phyloP scores from a whole-genome alignment of 2,797 vertebrate species.

The Cyprinella venusta region DNA sequence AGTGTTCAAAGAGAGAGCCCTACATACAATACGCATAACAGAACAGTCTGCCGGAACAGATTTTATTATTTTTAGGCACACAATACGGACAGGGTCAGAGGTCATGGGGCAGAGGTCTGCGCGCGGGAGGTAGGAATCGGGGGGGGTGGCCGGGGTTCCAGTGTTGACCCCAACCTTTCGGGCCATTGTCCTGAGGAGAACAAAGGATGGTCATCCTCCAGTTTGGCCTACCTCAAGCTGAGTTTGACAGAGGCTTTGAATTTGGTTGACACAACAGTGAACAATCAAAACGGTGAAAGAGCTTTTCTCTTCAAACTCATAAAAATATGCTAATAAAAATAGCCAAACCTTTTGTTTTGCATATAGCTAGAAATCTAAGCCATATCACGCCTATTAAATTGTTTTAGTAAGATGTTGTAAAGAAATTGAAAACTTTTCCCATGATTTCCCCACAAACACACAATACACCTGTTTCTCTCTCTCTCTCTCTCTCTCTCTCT shows the following conservation, averaged over 20 bases:
- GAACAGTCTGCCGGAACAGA: constrained; percentile 67
- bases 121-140: constrained; percentile 58
- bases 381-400: background rate
- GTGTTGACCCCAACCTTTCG: constrained; percentile 73
- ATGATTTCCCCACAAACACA: background rate
- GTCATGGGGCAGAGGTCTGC: constrained; percentile 73
- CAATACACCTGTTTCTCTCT: background rate
- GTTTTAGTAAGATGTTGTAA: background rate
- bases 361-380: background rate
- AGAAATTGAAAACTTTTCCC: background rate
- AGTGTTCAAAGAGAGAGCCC: constrained; percentile 46
- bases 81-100: constrained; percentile 77
- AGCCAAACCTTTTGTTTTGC: background rate
- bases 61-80: constrained; percentile 79
- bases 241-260: constrained; percentile 65
- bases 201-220: constrained; percentile 72
- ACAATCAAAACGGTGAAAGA: constrained; percentile 23
- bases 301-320: constrained; percentile 18
- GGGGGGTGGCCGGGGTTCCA: constrained; percentile 62
- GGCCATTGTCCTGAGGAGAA: constrained; percentile 72
- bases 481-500: background rate
- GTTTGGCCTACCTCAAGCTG: constrained; percentile 67
- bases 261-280: constrained; percentile 61
- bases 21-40: constrained; percentile 47
- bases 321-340: background rate